A percentile compares a stretch with the other conserved stretches of the same genome.
These are phyloP conservation scores for Decapterus maruadsi DNA, from an alignment of 2,797 vertebrate genomes.

Conservation along the genomic window DNA sequence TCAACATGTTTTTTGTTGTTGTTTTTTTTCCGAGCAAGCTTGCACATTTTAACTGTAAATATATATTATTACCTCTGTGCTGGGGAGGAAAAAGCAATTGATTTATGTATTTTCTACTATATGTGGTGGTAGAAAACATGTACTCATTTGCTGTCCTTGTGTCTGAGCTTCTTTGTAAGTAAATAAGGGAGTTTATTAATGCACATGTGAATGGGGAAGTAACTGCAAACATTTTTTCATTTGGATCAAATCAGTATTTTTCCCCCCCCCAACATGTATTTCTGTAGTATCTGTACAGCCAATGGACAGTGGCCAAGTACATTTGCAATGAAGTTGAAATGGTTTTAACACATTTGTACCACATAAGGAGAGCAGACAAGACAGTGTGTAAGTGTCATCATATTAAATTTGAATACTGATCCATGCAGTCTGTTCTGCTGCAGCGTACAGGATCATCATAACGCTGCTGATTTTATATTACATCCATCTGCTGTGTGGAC, in stretches of 20 bases:
- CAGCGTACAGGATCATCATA: slow-evolving; percentile 19
- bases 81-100: background rate
- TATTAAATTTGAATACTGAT: slow-evolving; percentile 43
- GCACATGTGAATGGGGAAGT: background rate
- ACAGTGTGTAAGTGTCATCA: slow-evolving; percentile 15
- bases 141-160: background rate
- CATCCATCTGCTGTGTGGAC: slow-evolving; percentile 52
- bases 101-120: background rate
- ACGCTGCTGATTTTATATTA: slow-evolving; percentile 21
- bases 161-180: background rate
- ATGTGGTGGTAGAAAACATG: background rate
- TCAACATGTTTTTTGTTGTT: background rate
- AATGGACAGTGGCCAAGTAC: background rate
- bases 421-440: slow-evolving; percentile 45
- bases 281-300: background rate
- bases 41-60: background rate
- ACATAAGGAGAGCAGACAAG: background rate
- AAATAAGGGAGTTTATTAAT: background rate
- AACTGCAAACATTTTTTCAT: background rate
- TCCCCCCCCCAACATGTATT: background rate
- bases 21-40: background rate
- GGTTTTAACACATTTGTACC: background rate
- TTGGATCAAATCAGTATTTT: background rate
- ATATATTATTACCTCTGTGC: background rate
- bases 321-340: slow-evolving; percentile 22